Percentiles rank a stretch among this genome's conserved stretches.
Evolutionary conservation across 1,140 invertebrate species (phyloP).

Genomic region (Saccostrea echinata): DNA sequence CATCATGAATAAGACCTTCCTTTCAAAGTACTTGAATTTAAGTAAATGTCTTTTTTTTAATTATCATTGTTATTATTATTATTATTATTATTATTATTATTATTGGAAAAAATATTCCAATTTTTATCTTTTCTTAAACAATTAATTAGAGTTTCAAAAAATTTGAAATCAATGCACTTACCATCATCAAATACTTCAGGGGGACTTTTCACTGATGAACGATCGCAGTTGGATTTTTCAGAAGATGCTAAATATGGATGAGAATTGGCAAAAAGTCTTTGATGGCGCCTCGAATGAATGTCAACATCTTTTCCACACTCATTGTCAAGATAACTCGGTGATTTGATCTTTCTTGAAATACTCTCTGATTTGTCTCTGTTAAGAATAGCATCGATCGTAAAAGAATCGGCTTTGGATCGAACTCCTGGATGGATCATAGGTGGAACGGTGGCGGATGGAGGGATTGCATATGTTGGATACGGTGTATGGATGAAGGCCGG

Average conservation of each 20-base stretch:
- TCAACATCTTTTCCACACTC: slow-evolving; percentile 51
- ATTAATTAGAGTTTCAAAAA: no score
- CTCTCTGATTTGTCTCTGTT: slow-evolving; percentile 80
- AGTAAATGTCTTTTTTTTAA: no score
- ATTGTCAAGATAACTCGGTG: slow-evolving; percentile 16
- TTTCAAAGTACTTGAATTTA: no score
- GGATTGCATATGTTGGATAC: slow-evolving; percentile 56
- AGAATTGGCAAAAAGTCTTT: slow-evolving; percentile 55
- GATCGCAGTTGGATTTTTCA: slow-evolving; percentile 1
- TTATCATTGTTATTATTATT: no score
- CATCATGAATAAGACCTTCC: not conserved
- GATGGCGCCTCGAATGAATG: slow-evolving; percentile 50
- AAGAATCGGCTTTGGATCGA: slow-evolving; percentile 82
- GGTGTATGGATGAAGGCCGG: slow-evolving; percentile 67
- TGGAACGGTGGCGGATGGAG: slow-evolving; percentile 43
- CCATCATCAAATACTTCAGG: slow-evolving; percentile 28
- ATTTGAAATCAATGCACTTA: not conserved
- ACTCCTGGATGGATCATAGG: slow-evolving; percentile 24
- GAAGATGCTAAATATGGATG: slow-evolving; percentile 59
- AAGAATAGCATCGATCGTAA: slow-evolving; percentile 91
- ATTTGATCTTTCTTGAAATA: slow-evolving; percentile 45
- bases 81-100: no score
- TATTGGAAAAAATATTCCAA: no score
- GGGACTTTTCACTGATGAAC: not conserved
- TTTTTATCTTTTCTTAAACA: no score